These are phyloP conservation scores for Drosophila neotestacea DNA, from an alignment of 2,888 invertebrate genomes.

Conservation along the genomic window DNA sequence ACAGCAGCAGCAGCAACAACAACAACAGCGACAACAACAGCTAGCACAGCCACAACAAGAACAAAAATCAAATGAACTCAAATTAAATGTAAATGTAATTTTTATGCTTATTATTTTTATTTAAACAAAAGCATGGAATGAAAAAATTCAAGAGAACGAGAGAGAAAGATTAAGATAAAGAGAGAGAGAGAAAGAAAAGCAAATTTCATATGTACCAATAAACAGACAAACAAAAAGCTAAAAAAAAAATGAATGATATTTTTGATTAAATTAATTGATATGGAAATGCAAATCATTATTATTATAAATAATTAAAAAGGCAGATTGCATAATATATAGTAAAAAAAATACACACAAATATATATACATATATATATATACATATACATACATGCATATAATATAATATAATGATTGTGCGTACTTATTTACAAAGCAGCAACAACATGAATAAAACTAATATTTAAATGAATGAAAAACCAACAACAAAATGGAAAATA, in stretches of 20 bases:
- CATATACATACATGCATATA: slow-evolving; percentile 21
- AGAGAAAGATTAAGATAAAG: slow-evolving; percentile 1
- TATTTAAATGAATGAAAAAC: slow-evolving; percentile 52
- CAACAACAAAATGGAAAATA: slow-evolving; percentile 21
- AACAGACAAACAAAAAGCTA: slow-evolving; percentile 28
- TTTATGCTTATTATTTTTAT: slow-evolving; percentile 84
- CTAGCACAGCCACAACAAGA: slow-evolving; percentile 44
- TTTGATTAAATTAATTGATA: slow-evolving; percentile 77
- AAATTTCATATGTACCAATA: slow-evolving; percentile 64
- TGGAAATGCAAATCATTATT: slow-evolving; percentile 68
- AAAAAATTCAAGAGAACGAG: slow-evolving; percentile 30
- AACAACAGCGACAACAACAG: slow-evolving; percentile 46
- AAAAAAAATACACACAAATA: slow-evolving; percentile 43
- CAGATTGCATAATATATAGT: slow-evolving; percentile 59
- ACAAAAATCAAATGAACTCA: slow-evolving; percentile 85
- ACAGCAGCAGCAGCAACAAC: slow-evolving; percentile 56
- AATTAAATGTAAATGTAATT: slow-evolving; percentile 85
- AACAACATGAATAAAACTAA: slow-evolving; percentile 53
- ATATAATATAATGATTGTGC: slow-evolving; percentile 54
- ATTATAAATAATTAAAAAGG: slow-evolving; percentile 68
- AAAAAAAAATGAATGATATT: slow-evolving; percentile 65
- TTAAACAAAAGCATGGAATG: slow-evolving; percentile 64
- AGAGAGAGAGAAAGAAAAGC: slow-evolving; percentile 8
- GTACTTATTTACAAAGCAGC: slow-evolving; percentile 77
- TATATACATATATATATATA: slow-evolving; percentile 26